Conservation (phyloP, 2,113 vertebrate genomes). For the Copsychus sechellarum region DNA sequence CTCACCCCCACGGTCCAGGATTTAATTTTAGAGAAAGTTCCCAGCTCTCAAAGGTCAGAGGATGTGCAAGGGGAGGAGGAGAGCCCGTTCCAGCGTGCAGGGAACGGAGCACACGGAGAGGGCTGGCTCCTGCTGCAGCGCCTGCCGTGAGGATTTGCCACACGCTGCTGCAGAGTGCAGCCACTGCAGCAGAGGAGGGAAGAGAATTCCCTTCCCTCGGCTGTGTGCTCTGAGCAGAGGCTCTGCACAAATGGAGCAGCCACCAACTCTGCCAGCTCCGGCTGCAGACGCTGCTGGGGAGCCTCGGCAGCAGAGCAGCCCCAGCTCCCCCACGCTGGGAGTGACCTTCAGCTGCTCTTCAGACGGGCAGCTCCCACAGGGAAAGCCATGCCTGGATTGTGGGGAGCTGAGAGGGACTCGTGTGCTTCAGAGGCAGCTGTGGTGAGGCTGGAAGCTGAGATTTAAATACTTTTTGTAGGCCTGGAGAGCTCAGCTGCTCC, state of each 20-base stretch:
- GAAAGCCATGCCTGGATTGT: not conserved
- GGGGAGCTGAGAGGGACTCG: not conserved
- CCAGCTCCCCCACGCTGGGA: not conserved
- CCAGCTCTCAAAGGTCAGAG: no score
- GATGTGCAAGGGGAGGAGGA: not conserved
- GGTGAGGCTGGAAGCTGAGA: not conserved
- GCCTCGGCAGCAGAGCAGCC: not conserved
- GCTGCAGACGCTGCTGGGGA: not conserved
- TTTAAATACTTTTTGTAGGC: not conserved
- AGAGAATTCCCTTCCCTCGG: not conserved
- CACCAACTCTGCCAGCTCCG: not conserved
- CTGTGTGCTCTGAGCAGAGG: not conserved
- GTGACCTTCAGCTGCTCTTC: slow-evolving; percentile 38
- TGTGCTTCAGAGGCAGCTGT: not conserved
- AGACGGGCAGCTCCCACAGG: not conserved
- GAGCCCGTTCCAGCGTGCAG: no score
- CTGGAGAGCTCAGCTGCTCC: not conserved
- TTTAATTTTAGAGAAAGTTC: not conserved
- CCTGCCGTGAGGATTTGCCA: not conserved
- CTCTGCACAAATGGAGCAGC: not conserved
- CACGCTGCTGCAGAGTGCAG: slow-evolving; percentile 25
- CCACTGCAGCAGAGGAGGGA: slow-evolving; percentile 23
- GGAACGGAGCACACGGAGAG: not conserved
- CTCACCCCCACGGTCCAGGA: no score
- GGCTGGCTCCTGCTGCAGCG: not conserved